A percentile compares a stretch with the other conserved stretches of the same genome.
phyloP scores from a whole-genome alignment of 2,888 invertebrate genomes.

The Caenorhabditis sulstoni region DNA sequence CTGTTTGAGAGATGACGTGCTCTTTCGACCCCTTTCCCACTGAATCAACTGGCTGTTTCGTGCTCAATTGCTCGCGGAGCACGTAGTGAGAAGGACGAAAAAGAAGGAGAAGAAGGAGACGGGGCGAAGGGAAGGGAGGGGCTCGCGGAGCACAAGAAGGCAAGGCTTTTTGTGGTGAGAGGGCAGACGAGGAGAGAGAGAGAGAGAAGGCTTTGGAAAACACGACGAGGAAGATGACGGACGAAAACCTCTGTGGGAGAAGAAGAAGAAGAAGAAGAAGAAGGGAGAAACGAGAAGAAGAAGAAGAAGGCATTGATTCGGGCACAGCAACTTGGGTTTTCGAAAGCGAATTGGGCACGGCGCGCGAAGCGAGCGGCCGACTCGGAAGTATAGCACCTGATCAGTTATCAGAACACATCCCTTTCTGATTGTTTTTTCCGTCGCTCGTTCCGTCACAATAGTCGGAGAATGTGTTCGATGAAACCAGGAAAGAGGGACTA shows the following conservation, averaged over 20 bases:
- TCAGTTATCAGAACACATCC: too few relatives aligned
- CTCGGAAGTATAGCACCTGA: too few relatives aligned
- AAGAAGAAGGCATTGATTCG: constrained; percentile 43
- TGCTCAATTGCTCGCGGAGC: constrained; percentile 46
- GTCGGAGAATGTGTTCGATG: too few relatives aligned
- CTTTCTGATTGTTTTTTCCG: too few relatives aligned
- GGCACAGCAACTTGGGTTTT: constrained; percentile 37
- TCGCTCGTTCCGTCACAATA: too few relatives aligned
- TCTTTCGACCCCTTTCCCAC: constrained; percentile 32
- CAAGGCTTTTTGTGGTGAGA: constrained; percentile 27
- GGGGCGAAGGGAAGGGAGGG: constrained; percentile 20
- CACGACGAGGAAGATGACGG: constrained; percentile 1
- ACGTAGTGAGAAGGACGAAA: constrained; percentile 25
- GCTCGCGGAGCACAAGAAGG: constrained; percentile 36
- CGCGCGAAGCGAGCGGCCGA: too few relatives aligned
- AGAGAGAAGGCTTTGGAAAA: constrained; percentile 7
- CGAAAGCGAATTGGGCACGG: constrained; percentile 9
- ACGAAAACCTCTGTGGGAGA: constrained; percentile 35
- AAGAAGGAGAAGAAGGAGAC: constrained; percentile 16
- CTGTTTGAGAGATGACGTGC: constrained; percentile 33
- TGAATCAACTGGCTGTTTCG: constrained; percentile 40
- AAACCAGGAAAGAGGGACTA: too few relatives aligned
- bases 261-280: constrained; percentile 10
- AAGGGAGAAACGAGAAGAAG: constrained; percentile 18
- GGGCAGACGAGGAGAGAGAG: too few relatives aligned